Base-by-base conservation (phyloP, 2,797 vertebrate genomes). In the Crocodylus rhombifer region DNA sequence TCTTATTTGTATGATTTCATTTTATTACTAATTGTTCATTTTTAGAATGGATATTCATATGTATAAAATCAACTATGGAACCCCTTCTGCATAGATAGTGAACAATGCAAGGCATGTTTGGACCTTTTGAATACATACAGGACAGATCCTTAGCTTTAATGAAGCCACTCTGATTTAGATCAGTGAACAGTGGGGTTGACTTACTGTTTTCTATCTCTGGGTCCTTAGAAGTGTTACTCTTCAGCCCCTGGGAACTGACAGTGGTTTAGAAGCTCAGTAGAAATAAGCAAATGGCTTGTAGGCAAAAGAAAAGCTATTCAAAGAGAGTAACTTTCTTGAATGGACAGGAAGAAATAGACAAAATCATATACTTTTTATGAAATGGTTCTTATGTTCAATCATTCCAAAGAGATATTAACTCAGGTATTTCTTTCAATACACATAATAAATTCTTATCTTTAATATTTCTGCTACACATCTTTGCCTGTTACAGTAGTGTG, bases 1-100 rank as follows among this genome's bases (percentile, higher is more conserved):
- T 84, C 71, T 91, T 36, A 77, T 94, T 84, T 84, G 25, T 62
- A 11, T 88, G 2, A 80, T 71, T 4, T 12, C 2, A 15, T 88
- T 91, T 61, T 67, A 80, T 42, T 0, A 0, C 2, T 57, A 28
- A 26, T 76, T 82, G 8, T 9, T 18, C 3, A 5, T 82, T 92
- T 87, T 88, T 20, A 82, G 77, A 63, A 77, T 33, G 4, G 30
- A 30, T 5, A 1, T 51, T 51, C 33, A 69, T 18, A 12, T 18
- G 5, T 55, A 21, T 82, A 86, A 73, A 28, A 0, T 1, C n/a
- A 1, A 7, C 25, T 75, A 88, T 21, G 75, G 67, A 30, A 71
- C 36, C 6, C 33, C 33, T 71, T 71, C 20, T 36, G 23, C 21
- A 42, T 7, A 12, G 21, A 36, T 12, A 71, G 5, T 71, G 33